phyloP scores from a whole-genome alignment of 1,140 invertebrate genomes.

The Drosophila auraria region DNA sequence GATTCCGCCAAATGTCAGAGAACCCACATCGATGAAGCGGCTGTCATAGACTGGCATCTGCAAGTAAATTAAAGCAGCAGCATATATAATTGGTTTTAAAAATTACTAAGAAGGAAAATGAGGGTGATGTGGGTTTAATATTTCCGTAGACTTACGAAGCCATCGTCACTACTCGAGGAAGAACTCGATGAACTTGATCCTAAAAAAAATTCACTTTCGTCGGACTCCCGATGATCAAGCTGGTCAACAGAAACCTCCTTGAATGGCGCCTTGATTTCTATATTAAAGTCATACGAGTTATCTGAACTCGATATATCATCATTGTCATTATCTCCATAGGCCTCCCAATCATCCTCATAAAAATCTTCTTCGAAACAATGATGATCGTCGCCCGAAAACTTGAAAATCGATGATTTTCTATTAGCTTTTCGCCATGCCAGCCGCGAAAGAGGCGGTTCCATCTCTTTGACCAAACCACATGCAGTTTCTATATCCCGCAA shows the following conservation, averaged over 20 bases:
- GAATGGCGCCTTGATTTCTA: neutral
- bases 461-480: conserved; percentile 3
- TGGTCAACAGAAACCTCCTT: neutral
- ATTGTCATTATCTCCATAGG: neutral
- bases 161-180: neutral
- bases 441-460: neutral
- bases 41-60: conserved; percentile 35
- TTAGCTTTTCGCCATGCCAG: neutral
- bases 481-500: conserved; percentile 23
- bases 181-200: neutral
- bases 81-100: too few relatives aligned
- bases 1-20: conserved; percentile 73
- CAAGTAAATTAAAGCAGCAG: neutral
- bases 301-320: neutral
- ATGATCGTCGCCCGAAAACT: neutral
- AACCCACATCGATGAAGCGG: conserved; percentile 80
- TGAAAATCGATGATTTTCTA: neutral
- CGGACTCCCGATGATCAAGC: too few relatives aligned
- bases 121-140: neutral
- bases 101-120: too few relatives aligned
- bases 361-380: neutral
- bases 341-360: conserved; percentile 16
- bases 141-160: neutral
- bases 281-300: neutral
- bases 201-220: neutral